These are phyloP conservation scores for Sinonovacula constricta DNA, from an alignment of 1,140 invertebrate genomes.

Conservation along the genomic window DNA sequence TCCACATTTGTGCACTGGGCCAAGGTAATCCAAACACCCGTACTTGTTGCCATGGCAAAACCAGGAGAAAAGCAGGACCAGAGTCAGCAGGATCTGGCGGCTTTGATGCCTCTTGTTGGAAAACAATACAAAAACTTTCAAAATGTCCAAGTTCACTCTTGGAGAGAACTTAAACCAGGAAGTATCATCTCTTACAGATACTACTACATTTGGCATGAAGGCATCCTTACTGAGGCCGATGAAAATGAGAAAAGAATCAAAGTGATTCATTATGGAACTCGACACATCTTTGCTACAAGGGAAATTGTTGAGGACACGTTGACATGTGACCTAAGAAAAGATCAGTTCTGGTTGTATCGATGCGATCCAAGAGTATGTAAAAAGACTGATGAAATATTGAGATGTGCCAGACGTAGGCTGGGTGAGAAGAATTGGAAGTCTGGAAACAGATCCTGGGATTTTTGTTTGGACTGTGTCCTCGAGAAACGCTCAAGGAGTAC, in stretches of 20 bases:
- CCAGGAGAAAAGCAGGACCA: background rate
- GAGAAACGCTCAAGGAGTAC: no score
- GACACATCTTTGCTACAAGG: slow-evolving; percentile 11
- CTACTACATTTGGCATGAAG: slow-evolving; percentile 33
- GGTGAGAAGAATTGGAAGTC: background rate
- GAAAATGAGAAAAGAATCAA: slow-evolving; percentile 18
- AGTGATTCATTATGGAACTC: slow-evolving; percentile 42
- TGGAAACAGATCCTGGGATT: background rate
- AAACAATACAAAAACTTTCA: slow-evolving; percentile 19
- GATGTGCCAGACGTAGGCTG: background rate
- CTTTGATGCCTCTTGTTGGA: background rate
- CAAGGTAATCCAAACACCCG: slow-evolving; percentile 25
- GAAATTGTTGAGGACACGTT: background rate
- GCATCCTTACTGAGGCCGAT: slow-evolving; percentile 14
- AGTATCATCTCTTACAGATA: slow-evolving; percentile 23
- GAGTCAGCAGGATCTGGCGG: background rate
- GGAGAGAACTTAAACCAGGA: slow-evolving; percentile 27
- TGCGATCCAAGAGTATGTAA: background rate
- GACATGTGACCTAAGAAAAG: background rate
- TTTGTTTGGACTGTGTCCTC: background rate
- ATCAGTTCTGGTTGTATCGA: background rate
- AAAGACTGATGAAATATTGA: background rate
- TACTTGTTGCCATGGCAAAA: background rate
- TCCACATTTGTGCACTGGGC: slow-evolving; percentile 36
- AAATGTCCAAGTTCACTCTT: background rate